Conservation (phyloP, 1,140 invertebrate genomes). For the Drosophila parvula region DNA sequence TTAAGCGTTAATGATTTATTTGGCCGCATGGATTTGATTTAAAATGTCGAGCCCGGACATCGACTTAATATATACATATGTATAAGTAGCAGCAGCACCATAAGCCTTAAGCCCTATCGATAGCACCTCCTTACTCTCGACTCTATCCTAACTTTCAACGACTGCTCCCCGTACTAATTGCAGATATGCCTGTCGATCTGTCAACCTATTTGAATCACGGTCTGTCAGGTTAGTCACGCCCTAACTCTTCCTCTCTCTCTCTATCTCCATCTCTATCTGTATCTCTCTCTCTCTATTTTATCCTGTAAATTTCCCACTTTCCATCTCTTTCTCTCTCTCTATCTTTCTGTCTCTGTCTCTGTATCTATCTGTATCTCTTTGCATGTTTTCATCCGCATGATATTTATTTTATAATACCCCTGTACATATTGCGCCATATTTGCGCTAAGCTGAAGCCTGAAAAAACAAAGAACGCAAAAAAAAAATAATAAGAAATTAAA, state of each 20-base stretch:
- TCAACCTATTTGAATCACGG: constrained; percentile 84
- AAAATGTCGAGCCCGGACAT: constrained; percentile 43
- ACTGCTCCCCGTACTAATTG: constrained; percentile 77
- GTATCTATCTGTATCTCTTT: constrained; percentile 44
- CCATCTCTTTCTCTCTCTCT: constrained; percentile 5
- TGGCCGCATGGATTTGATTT: constrained; percentile 73
- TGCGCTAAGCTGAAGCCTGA: constrained; percentile 36
- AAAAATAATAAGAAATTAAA: constrained; percentile 40
- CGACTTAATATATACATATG: constrained; percentile 13
- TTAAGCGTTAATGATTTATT: constrained; percentile 80
- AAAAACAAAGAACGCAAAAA: constrained; percentile 28
- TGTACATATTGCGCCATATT: constrained; percentile 51
- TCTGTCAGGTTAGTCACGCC: constrained; percentile 84
- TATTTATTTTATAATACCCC: constrained; percentile 55
- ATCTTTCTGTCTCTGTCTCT: constrained; percentile 15
- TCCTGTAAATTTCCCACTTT: constrained; percentile 11
- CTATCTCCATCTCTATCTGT: constrained; percentile 33
- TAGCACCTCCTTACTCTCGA: constrained; percentile 35
- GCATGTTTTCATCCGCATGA: constrained; percentile 72
- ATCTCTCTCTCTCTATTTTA: constrained; percentile 28
- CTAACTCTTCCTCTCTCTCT: constrained; percentile 25
- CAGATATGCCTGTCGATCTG: constrained; percentile 84
- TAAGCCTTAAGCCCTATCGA: constrained; percentile 12
- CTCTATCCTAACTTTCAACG: constrained; percentile 58
- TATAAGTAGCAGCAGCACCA: constrained; percentile 18